Evolutionary conservation across 1,140 invertebrate genomes (phyloP).

Genomic region (Chironomus striatipennis): DNA sequence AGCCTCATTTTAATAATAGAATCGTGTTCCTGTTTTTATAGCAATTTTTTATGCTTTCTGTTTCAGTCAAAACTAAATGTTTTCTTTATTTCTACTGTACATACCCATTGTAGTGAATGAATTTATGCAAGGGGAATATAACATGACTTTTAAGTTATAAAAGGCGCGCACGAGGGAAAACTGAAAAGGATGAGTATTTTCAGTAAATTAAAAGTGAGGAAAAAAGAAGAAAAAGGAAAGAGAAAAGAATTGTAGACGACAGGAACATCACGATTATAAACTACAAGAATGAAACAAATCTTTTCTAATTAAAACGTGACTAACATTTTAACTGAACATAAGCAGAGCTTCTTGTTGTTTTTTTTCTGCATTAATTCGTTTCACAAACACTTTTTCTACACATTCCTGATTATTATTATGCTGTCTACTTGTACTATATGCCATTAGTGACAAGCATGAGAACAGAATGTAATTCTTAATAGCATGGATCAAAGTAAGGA

Average conservation of each 20-base stretch:
- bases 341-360: too few relatives aligned
- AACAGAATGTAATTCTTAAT: neutral
- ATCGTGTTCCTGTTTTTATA: conserved; percentile 5
- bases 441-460: neutral
- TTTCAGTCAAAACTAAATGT: neutral
- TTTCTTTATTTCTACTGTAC: too few relatives aligned
- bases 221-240: neutral
- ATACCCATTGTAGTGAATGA: neutral
- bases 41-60: conserved; percentile 12
- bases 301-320: conserved; percentile 24
- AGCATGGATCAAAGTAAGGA: neutral
- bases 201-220: neutral
- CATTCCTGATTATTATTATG: neutral
- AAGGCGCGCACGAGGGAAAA: neutral
- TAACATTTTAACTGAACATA: neutral
- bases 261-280: conserved; percentile 9
- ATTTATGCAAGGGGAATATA: neutral
- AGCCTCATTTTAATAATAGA: conserved; percentile 21
- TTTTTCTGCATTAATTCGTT: conserved; percentile 11
- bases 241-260: neutral
- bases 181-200: neutral
- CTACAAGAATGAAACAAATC: conserved; percentile 15
- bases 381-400: neutral
- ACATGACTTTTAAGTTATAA: conserved; percentile 2
- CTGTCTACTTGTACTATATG: neutral